Evolutionary conservation across 2,797 vertebrate species (phyloP), one percentile per base, ranked within the genome.

Genomic region (Protosalanx chinensis): DNA sequence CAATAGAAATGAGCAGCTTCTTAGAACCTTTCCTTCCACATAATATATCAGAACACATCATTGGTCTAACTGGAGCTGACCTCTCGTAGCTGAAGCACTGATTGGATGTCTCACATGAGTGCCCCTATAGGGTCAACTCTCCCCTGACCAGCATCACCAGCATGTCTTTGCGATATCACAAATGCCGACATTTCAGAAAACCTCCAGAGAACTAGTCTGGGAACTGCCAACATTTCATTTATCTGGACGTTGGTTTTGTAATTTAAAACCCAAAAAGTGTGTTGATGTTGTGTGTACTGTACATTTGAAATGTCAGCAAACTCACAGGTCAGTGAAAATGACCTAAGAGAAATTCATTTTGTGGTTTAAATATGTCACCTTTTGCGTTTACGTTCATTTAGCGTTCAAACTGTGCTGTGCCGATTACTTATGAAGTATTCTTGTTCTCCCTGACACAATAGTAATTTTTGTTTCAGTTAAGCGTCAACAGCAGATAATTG

Each of bases 401-500:
- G 16, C 20, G 27, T 20, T 59, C 3, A 10, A 59, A n/a, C 16
- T 20, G n/a, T 53, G 13, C 16, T 18, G 3, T 15, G 49, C 49
- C 15, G 13, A n/a, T 5, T 53, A n/a, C 51, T 53, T n/a, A 8
- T 3, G n/a, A 16, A n/a, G 51, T 56, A 1, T 5, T 56, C 6
- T 56, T 12, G 18, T 56, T n/a, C 58, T 60, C 27, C 23, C 59
- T 46, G 68, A 37, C 68, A 59, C 68, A 70, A 46, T 87, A 81
- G 82, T 67, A 76, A 20, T 88, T 81, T 86, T 61, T 32, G 72
- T 73, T 73, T 75, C 68, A 70, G 76, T 78, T 72, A 74, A 74
- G 81, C 84, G 87, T 89, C 88, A 89, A 88, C 88, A 85, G 75
- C 71, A 75, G 8, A 61, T 90, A 87, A 90, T 89, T 86, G 74